Base-by-base conservation (phyloP, 2,113 vertebrate genomes). In the Barnardius zonarius region DNA sequence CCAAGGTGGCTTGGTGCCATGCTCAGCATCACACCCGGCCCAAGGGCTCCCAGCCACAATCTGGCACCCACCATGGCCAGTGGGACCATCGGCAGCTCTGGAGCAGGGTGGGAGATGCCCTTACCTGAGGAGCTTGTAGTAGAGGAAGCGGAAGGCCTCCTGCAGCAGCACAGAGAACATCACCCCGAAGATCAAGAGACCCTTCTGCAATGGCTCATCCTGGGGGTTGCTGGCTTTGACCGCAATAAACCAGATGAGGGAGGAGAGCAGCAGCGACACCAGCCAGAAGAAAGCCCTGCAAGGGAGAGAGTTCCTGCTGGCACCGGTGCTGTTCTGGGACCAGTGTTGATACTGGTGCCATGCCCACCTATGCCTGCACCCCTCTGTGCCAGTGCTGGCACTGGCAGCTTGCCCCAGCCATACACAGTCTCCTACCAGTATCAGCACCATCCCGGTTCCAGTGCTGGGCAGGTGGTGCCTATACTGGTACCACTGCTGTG, bases 241-340 rank as follows among this genome's bases (percentile, higher is more conserved):
- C 1, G 98, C 97, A 9, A 98, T 97, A 91, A 98, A 98, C 98
- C 98, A 98, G 77, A 98, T 96, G 63, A 98, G 96, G 43, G 98
- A 98, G 27, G 98, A 98, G 18, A 98, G 91, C 49, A 98, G 96
- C 86, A 98, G 92, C 0, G 98, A 98, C 51, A 98, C 96, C 68
- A 98, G 95, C 98, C 98, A 98, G 95, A 98, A 98, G 80, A 98
- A 98, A 64, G 98, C 98, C 90, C 98, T 98, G 96, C 17, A 46
- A 51, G 22, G 76, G 55, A 84, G 57, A 74, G 15, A 66, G 62
- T 11, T 1, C 8, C 35, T 76, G 78, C 48, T 90, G 78, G 63
- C 57, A 79, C 54, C 0, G 0, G 64, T 39, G 61, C 51, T 59
- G 55, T 3, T 28, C 57, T 2, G 1, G 46, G 44, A 48, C 28